Percentiles rank a stretch among this genome's conserved stretches.
Conservation (phyloP, 2,888 invertebrate species). For the Phytoseiulus persimilis region DNA sequence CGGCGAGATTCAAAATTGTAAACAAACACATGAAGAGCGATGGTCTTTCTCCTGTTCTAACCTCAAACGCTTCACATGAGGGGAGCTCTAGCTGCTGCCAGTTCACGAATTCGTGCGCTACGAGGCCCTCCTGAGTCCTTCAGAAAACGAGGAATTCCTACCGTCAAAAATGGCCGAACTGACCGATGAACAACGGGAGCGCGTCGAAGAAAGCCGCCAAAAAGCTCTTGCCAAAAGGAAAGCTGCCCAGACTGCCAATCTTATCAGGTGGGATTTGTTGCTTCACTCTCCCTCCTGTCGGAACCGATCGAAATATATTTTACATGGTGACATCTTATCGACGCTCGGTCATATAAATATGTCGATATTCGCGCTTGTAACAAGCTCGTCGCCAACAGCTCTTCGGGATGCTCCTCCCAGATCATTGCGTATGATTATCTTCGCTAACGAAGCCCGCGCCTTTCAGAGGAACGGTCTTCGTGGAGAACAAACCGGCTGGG, state of each 20-base stretch:
- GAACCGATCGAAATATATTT: too few relatives aligned
- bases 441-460: too few relatives aligned
- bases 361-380: too few relatives aligned
- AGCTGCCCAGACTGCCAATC: not conserved
- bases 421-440: too few relatives aligned
- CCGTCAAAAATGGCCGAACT: not conserved
- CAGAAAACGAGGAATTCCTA: too few relatives aligned
- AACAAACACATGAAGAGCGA: not conserved
- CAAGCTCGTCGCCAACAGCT: too few relatives aligned
- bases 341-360: too few relatives aligned
- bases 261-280: not conserved
- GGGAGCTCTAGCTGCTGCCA: not conserved
- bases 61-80: not conserved
- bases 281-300: too few relatives aligned
- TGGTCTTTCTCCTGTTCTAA: not conserved
- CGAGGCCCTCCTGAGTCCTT: too few relatives aligned
- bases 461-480: not conserved
- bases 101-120: not conserved
- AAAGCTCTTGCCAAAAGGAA: conserved; percentile 6
- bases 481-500: conserved; percentile 10
- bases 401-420: too few relatives aligned
- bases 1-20: conserved; percentile 11
- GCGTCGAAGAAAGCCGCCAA: not conserved
- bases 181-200: not conserved
- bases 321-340: too few relatives aligned